Conservation (phyloP, 2,888 invertebrate species). For the Apotomis turbidana region DNA sequence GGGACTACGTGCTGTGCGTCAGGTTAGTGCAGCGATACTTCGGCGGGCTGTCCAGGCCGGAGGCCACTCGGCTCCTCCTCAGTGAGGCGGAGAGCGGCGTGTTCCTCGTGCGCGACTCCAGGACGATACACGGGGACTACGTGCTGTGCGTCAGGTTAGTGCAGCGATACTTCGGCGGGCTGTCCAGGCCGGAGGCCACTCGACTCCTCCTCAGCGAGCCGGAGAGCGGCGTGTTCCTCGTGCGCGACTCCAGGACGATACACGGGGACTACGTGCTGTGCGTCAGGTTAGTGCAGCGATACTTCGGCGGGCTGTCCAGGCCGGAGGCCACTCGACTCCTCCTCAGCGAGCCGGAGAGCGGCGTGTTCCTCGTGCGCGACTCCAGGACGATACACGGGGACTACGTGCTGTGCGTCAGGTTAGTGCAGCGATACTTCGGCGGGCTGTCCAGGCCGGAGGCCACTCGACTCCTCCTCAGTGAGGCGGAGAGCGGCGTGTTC, state of each 20-base stretch:
- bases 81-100: conserved; percentile 96
- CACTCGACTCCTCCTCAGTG: conserved; percentile 90
- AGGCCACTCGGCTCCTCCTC: conserved; percentile 95
- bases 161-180: conserved; percentile 95
- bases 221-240: conserved; percentile 97
- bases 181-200: conserved; percentile 96
- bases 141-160: conserved; percentile 95
- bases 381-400: conserved; percentile 96
- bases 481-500: conserved; percentile 89
- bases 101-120: conserved; percentile 97
- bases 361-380: conserved; percentile 97
- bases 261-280: conserved; percentile 97
- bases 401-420: conserved; percentile 97
- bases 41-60: conserved; percentile 95
- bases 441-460: too few species aligned
- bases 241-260: conserved; percentile 96
- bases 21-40: conserved; percentile 94
- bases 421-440: conserved; percentile 86
- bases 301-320: conserved; percentile 85
- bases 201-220: conserved; percentile 94
- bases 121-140: conserved; percentile 95
- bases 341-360: conserved; percentile 95
- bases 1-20: conserved; percentile 97
- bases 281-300: conserved; percentile 89
- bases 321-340: conserved; percentile 96